A percentile compares a stretch with the other conserved stretches of the same genome.
Conservation (phyloP, 2,888 invertebrate genomes). For the Leptinotarsa peninsularis region DNA sequence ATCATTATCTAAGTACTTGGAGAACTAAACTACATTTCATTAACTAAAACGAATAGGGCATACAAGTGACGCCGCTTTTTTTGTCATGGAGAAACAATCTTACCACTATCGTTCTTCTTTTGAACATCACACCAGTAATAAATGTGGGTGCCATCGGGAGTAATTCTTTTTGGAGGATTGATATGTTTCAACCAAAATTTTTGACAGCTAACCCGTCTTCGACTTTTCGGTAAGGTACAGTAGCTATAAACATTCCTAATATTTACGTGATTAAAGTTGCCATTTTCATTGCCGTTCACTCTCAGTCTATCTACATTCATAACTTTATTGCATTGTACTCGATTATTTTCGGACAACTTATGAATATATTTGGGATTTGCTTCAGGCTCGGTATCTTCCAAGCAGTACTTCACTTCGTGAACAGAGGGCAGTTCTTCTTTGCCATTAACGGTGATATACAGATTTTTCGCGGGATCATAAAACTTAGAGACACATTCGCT, state of each 20-base stretch:
- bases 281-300: conserved; percentile 57
- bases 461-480: conserved; percentile 63
- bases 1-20: too few species aligned
- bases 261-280: conserved; percentile 61
- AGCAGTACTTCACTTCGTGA: conserved; percentile 62
- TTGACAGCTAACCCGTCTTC: conserved; percentile 55
- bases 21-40: too few species aligned
- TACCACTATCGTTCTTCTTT: conserved; percentile 70
- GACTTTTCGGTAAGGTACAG: conserved; percentile 69
- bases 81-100: conserved; percentile 42
- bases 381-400: conserved; percentile 39
- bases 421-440: conserved; percentile 77
- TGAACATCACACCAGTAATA: conserved; percentile 90
- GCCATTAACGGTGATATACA: conserved; percentile 73
- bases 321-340: conserved; percentile 17
- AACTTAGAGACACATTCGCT: conserved; percentile 56
- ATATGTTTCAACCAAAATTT: conserved; percentile 55
- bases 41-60: background rate
- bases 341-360: conserved; percentile 17
- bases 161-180: conserved; percentile 79
- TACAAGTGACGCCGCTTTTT: background rate
- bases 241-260: conserved; percentile 66
- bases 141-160: conserved; percentile 86
- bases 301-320: conserved; percentile 40
- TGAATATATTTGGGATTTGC: conserved; percentile 16